phyloP scores from a whole-genome alignment of 2,113 vertebrate genomes.

The Cyanoramphus novaezelandiae region DNA sequence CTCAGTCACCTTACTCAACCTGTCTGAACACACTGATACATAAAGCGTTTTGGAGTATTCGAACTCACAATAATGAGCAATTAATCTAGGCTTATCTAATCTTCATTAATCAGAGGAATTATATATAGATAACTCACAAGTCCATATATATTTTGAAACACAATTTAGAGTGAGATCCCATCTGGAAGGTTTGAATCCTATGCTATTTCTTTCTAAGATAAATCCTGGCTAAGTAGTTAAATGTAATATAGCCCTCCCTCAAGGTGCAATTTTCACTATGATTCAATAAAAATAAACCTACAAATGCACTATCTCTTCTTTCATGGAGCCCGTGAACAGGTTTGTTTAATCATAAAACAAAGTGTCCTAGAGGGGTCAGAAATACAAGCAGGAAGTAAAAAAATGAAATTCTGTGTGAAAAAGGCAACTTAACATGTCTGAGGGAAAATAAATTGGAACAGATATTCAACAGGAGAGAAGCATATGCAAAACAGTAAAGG shows the following conservation, averaged over 20 bases:
- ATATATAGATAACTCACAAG: background rate
- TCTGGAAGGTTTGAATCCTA: constrained; percentile 34
- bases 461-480: background rate
- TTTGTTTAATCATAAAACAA: constrained; percentile 49
- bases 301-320: constrained; percentile 5
- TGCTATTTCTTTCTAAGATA: constrained; percentile 62
- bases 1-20: background rate
- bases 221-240: constrained; percentile 56
- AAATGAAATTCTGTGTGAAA: constrained; percentile 23
- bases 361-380: constrained; percentile 38
- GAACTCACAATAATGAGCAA: background rate
- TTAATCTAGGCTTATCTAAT: background rate
- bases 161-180: background rate
- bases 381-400: constrained; percentile 50
- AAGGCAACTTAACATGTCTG: background rate
- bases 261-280: constrained; percentile 46
- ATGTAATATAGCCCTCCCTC: constrained; percentile 39
- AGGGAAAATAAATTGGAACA: constrained; percentile 55
- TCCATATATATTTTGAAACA: background rate
- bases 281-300: constrained; percentile 63
- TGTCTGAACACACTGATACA: background rate
- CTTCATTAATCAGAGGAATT: background rate
- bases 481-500: background rate
- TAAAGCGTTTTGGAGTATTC: background rate
- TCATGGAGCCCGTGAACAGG: constrained; percentile 10